phyloP scores from a whole-genome alignment of 2,888 invertebrate genomes.

The Notocelia uddmanniana region DNA sequence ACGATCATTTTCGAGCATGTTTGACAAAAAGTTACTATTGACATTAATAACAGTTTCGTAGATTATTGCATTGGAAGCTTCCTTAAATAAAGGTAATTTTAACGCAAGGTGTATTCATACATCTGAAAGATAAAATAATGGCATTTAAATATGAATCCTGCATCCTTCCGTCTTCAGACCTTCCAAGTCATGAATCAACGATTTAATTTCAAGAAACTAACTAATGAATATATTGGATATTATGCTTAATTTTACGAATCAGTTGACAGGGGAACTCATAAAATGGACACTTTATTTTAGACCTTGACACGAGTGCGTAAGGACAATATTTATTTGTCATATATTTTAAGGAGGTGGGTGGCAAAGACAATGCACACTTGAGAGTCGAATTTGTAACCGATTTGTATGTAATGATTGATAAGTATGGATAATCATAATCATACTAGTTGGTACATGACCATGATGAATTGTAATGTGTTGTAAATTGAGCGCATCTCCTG shows the following conservation, averaged over 20 bases:
- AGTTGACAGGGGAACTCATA: conserved; percentile 19
- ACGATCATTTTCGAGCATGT: too few relatives aligned
- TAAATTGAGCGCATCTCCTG: not conserved
- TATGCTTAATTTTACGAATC: conserved; percentile 27
- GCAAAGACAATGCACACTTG: conserved; percentile 24
- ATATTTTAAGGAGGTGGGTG: conserved; percentile 21
- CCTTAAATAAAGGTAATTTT: too few relatives aligned
- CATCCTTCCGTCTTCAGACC: conserved; percentile 19
- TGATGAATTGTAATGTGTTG: conserved; percentile 1
- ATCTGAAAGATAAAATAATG: too few relatives aligned
- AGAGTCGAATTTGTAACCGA: conserved; percentile 13
- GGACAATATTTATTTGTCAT: conserved; percentile 24
- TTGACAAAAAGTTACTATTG: too few relatives aligned
- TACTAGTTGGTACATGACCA: conserved; percentile 5
- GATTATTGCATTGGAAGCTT: too few relatives aligned
- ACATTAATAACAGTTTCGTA: too few relatives aligned
- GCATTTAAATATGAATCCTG: not conserved
- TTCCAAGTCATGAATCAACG: conserved; percentile 16
- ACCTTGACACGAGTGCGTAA: conserved; percentile 36
- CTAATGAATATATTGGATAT: conserved; percentile 38
- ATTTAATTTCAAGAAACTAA: conserved; percentile 14
- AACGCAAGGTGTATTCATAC: too few relatives aligned
- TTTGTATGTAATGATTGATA: conserved; percentile 11
- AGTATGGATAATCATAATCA: conserved; percentile 7
- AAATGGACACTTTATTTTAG: conserved; percentile 27